phyloP scores from a whole-genome alignment of 2,797 vertebrate genomes.

The Pseudochirops corinnae region DNA sequence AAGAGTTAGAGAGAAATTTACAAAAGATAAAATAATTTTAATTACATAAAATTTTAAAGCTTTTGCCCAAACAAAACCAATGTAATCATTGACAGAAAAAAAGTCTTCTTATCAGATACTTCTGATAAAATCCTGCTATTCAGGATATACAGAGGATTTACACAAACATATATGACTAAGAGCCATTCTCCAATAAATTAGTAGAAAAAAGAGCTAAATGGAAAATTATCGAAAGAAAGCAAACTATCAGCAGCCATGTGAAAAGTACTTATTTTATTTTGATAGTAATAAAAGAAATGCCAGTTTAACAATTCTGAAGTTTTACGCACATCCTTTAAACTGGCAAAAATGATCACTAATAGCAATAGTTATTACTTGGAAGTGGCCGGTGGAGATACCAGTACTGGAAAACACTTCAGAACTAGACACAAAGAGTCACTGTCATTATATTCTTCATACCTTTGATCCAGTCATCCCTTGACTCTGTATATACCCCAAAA shows the following conservation, averaged over 20 bases:
- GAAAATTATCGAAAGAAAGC: neutral
- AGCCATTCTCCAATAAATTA: neutral
- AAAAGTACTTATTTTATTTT: no score
- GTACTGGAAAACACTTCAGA: neutral
- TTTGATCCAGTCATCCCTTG: neutral
- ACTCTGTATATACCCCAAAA: neutral
- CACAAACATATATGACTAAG: neutral
- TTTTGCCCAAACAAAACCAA: neutral
- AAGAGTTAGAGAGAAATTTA: neutral
- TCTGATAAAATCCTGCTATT: neutral
- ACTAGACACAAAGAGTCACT: neutral
- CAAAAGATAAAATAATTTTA: neutral
- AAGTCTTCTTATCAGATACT: neutral
- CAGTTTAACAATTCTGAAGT: neutral
- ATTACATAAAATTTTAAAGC: neutral
- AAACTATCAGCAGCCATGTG: neutral
- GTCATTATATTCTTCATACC: neutral
- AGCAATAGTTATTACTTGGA: neutral
- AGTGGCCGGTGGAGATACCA: neutral
- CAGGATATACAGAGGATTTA: neutral
- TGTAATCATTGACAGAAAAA: neutral
- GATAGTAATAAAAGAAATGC: neutral
- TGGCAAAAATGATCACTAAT: neutral
- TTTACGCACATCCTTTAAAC: neutral
- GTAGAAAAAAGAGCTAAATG: neutral